Percentiles rank a stretch among this genome's conserved stretches.
These are phyloP conservation scores for Hoplostethus atlanticus DNA, from an alignment of 2,797 vertebrate species.

Conservation along the genomic window DNA sequence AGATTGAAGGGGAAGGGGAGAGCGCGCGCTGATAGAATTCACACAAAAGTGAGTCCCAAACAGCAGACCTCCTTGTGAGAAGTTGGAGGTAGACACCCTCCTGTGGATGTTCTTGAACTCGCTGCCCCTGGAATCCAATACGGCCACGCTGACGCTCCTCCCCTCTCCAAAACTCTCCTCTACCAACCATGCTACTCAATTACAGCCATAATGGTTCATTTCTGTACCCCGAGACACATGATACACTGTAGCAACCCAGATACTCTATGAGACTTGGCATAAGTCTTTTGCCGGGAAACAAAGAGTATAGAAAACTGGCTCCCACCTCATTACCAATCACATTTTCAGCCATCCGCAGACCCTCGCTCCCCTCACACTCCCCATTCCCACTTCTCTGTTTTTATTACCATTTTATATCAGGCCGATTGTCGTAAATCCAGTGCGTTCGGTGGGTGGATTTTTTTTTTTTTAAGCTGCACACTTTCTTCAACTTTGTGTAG, in stretches of 20 bases:
- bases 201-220: slow-evolving; percentile 77
- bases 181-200: slow-evolving; percentile 68
- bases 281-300: slow-evolving; percentile 73
- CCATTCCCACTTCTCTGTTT: slow-evolving; percentile 51
- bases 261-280: slow-evolving; percentile 78
- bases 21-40: slow-evolving; percentile 18
- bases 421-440: slow-evolving; percentile 63
- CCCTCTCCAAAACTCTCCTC: slow-evolving; percentile 44
- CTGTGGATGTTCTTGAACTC: slow-evolving; percentile 70
- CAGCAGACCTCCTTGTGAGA: slow-evolving; percentile 50
- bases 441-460: slow-evolving; percentile 48
- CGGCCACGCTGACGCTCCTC: slow-evolving; percentile 53
- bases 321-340: slow-evolving; percentile 80
- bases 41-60: slow-evolving; percentile 1
- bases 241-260: slow-evolving; percentile 76
- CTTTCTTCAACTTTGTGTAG: slow-evolving; percentile 51
- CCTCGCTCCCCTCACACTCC: slow-evolving; percentile 25
- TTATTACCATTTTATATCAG: slow-evolving; percentile 73
- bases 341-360: slow-evolving; percentile 70
- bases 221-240: slow-evolving; percentile 78
- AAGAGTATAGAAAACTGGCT: slow-evolving; percentile 76
- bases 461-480: slow-evolving; percentile 37
- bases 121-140: slow-evolving; percentile 73
- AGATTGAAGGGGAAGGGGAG: background rate
- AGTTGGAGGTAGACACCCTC: slow-evolving; percentile 62